Evolutionary conservation across 2,113 vertebrate species (phyloP).

Genomic region (Clinocottus analis): DNA sequence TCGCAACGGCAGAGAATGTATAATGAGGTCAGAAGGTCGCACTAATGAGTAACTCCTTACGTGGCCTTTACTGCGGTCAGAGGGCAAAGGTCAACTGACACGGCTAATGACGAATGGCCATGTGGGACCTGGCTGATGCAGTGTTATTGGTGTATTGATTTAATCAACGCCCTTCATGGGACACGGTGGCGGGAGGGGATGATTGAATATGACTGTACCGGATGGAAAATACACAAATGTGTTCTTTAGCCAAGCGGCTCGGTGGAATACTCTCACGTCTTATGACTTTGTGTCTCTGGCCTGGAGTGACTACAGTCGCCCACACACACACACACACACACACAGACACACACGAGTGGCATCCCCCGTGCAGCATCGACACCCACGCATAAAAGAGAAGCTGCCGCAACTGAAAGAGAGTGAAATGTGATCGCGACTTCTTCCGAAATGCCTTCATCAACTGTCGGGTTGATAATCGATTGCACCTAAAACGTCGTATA

Average conservation of each 20-base stretch:
- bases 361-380: no score
- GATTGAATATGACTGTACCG: neutral
- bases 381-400: neutral
- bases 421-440: no score
- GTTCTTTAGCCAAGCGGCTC: neutral
- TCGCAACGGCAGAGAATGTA: conserved; percentile 16
- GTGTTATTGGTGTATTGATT: conserved; percentile 27
- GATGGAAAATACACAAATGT: neutral
- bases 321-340: neutral
- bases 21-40: conserved; percentile 59
- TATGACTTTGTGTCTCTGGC: conserved; percentile 13
- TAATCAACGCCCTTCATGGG: conserved; percentile 9
- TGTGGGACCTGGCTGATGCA: neutral
- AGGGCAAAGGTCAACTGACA: conserved; percentile 34
- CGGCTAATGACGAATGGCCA: conserved; percentile 19
- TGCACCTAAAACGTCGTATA: neutral
- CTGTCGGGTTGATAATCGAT: no score
- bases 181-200: neutral
- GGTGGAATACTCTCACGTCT: neutral
- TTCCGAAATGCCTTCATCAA: no score
- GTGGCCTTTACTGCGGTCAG: conserved; percentile 13
- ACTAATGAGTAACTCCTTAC: conserved; percentile 36
- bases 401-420: neutral
- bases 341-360: neutral
- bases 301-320: no score